phyloP scores from a whole-genome alignment of 2,113 vertebrate genomes.

The Tricholaema leucomelas region DNA sequence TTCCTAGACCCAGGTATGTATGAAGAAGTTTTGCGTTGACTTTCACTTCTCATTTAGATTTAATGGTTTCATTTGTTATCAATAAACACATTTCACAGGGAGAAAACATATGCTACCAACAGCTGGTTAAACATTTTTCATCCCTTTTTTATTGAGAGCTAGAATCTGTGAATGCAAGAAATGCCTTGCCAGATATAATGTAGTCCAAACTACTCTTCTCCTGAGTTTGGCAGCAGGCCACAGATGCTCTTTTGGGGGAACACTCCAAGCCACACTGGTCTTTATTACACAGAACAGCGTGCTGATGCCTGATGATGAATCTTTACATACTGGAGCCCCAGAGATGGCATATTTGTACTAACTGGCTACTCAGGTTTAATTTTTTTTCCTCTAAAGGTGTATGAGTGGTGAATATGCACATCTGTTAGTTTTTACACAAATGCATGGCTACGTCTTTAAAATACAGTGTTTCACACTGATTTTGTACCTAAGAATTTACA shows the following conservation, averaged over 20 bases:
- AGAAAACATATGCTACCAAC: background rate
- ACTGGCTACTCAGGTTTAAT: background rate
- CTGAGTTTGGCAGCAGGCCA: background rate
- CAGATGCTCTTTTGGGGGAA: background rate
- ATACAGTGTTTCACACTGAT: background rate
- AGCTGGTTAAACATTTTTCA: background rate
- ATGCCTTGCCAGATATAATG: background rate
- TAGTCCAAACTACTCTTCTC: background rate
- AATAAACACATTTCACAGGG: background rate
- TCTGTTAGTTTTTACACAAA: background rate
- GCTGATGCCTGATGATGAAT: background rate
- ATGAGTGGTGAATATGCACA: background rate
- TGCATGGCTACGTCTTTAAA: background rate
- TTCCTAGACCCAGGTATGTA: slow-evolving; percentile 87
- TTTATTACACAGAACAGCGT: background rate
- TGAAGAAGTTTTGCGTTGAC: background rate
- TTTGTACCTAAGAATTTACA: background rate
- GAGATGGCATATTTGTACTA: background rate
- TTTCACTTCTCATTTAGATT: background rate
- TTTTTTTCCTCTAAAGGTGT: background rate
- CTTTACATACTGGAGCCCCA: too few relatives aligned
- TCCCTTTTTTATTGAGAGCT: background rate
- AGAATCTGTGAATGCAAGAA: background rate
- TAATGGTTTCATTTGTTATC: background rate
- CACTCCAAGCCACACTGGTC: background rate